A percentile compares a stretch with the other conserved stretches of the same genome.
Evolutionary conservation across 2,888 invertebrate species (phyloP).

Genomic region (Mongoloraphidia duomilia): DNA sequence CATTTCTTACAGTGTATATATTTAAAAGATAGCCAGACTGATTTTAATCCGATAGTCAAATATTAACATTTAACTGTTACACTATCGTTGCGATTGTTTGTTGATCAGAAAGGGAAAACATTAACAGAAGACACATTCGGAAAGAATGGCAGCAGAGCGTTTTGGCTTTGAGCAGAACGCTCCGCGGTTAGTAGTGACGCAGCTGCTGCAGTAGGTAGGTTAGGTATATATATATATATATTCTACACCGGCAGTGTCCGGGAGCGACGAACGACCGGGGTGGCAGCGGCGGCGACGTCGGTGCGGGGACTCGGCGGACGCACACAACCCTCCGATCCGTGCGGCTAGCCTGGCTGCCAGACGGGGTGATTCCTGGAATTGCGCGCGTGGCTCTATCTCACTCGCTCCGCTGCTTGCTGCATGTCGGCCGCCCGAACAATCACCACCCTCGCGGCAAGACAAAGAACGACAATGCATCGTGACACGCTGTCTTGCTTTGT

Average conservation of each 20-base stretch:
- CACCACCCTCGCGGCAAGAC: constrained; percentile 28
- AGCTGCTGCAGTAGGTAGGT: no score
- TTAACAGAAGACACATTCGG: no score
- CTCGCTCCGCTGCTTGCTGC: constrained; percentile 11
- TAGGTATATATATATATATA: no score
- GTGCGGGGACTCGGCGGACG: constrained; percentile 12
- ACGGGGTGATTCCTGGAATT: not conserved
- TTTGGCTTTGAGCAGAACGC: no score
- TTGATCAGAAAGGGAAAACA: no score
- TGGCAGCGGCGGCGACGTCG: constrained; percentile 10
- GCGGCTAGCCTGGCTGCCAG: not conserved
- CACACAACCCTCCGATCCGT: constrained; percentile 1
- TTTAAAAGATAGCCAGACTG: no score
- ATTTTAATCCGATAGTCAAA: no score
- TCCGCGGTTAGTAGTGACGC: no score
- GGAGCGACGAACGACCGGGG: constrained; percentile 12
- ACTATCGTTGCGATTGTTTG: no score
- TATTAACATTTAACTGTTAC: no score
- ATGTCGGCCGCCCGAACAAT: constrained; percentile 12
- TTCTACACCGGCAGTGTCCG: constrained; percentile 12
- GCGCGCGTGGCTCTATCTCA: constrained; percentile 11
- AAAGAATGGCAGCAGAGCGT: no score
- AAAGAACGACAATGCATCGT: constrained; percentile 37
- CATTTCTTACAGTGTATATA: no score
- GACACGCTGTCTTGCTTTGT: constrained; percentile 30